Percentiles rank a stretch among this genome's conserved stretches.
Evolutionary conservation across 2,113 vertebrate genomes (phyloP).

Genomic region (Chlorodrepanis virens): DNA sequence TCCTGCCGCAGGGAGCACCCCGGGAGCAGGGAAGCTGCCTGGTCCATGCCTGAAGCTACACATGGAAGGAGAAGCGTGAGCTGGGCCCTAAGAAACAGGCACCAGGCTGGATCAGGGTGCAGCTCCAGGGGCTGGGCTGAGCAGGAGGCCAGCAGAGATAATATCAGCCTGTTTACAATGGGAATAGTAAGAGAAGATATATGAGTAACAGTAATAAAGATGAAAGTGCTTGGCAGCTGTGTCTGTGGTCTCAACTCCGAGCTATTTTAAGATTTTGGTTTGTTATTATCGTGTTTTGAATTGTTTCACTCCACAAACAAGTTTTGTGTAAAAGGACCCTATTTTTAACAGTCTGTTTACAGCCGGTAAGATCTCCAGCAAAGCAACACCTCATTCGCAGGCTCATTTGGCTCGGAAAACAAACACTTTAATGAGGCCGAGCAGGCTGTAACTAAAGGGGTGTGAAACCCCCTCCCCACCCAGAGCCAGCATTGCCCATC

Average conservation of each 20-base stretch:
- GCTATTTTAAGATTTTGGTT: constrained; percentile 60
- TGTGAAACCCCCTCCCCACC: not conserved
- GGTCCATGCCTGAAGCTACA: rapidly evolving
- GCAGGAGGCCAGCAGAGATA: not conserved
- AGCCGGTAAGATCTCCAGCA: constrained; percentile 32
- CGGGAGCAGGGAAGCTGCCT: not conserved
- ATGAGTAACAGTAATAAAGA: constrained; percentile 54
- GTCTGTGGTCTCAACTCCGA: constrained; percentile 15
- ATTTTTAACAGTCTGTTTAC: constrained; percentile 51
- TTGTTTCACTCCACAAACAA: constrained; percentile 57
- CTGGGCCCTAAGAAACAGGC: not conserved
- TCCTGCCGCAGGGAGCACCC: not conserved
- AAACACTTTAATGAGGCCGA: not conserved
- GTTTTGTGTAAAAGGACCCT: constrained; percentile 31
- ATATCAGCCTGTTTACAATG: constrained; percentile 31
- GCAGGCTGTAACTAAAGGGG: not conserved
- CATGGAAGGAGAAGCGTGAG: not conserved
- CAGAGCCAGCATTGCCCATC: not conserved
- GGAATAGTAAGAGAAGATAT: constrained; percentile 45
- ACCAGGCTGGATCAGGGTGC: not conserved
- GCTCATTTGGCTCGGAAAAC: not conserved
- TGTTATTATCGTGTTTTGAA: constrained; percentile 43
- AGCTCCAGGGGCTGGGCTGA: not conserved
- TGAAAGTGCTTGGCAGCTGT: constrained; percentile 55
- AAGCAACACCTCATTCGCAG: constrained; percentile 4